Evolutionary conservation across 2,797 vertebrate genomes (phyloP), one percentile per base, ranked within the genome.

Genomic region (Cheirogaleus major): DNA sequence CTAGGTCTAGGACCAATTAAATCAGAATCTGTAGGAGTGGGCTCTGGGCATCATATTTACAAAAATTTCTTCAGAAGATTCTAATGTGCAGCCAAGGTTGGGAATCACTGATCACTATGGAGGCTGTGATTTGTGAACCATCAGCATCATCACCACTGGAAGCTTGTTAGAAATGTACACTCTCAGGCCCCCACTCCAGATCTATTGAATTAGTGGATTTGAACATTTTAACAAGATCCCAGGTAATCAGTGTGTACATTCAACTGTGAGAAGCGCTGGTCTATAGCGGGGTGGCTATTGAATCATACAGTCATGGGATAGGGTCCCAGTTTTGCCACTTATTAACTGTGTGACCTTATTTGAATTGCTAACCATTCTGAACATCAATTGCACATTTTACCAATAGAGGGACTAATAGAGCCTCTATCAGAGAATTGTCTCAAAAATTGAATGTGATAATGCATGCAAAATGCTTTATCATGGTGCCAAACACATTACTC

Each of bases 311-410:
- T 59, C 78, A 72, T 69, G 14, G 25, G 14, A 38, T 41, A 57
- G 2, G 18, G 6, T 61, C 48, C 13, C 43, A 30, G 59, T 70
- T 50, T 84, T 82, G 72, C 30, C 12, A 12, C 27, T 83, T 50
- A 52, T 4, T 59, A 73, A 23, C 32, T 41, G 6, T 32, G 12
- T 43, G n/a, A 50, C 25, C n/a, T 17, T 52, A 9, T 35, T 72
- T 83, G 55, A 88, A 32, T 55, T 63, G 80, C 43, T 59, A 76
- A 65, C 38, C 41, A 32, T 48, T 83, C 14, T 57, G 25, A 91
- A 43, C 7, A 18, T 86, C 43, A 27, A 18, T 87, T 97, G 93
- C 41, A 69, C 18, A 41, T 76, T 89, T 95, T 93, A 61, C 67
- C 61, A 84, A 9, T 3, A 14, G 35, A 89, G 22, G 55, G 35